Conservation (phyloP, 2,888 invertebrate species). For the Cinara cedri region DNA sequence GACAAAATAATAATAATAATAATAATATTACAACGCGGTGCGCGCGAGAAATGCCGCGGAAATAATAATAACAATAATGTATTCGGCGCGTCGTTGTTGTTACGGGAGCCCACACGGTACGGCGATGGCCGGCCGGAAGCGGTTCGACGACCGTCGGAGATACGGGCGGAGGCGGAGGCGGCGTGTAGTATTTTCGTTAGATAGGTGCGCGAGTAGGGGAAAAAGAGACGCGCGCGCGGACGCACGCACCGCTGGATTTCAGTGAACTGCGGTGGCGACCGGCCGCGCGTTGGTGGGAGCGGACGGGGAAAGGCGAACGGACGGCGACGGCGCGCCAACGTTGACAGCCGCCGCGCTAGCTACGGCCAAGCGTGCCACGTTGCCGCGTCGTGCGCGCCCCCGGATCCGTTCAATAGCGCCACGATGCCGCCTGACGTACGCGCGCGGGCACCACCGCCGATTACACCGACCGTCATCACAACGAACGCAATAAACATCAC, state of each 20-base stretch:
- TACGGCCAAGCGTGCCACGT: conserved; percentile 60
- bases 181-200: conserved; percentile 45
- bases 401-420: conserved; percentile 58
- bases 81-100: neutral
- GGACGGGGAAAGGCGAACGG: conserved; percentile 2
- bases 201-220: conserved; percentile 25
- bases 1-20: neutral
- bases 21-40: neutral
- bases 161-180: conserved; percentile 60
- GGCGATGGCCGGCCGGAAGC: conserved; percentile 48
- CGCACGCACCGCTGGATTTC: conserved; percentile 29
- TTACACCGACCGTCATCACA: conserved; percentile 15
- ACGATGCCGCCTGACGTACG: conserved; percentile 59
- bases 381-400: conserved; percentile 62
- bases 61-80: neutral
- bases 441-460: conserved; percentile 47
- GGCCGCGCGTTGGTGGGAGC: neutral
- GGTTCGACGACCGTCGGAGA: conserved; percentile 56
- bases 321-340: conserved; percentile 26
- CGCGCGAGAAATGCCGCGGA: neutral
- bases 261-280: neutral
- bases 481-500: conserved; percentile 40
- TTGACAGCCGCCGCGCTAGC: conserved; percentile 60
- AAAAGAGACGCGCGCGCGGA: neutral
- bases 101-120: too few relatives aligned